Evolutionary conservation across 2,113 vertebrate species (phyloP), one percentile per base, ranked within the genome.

Genomic region (Myotis yumanensis): DNA sequence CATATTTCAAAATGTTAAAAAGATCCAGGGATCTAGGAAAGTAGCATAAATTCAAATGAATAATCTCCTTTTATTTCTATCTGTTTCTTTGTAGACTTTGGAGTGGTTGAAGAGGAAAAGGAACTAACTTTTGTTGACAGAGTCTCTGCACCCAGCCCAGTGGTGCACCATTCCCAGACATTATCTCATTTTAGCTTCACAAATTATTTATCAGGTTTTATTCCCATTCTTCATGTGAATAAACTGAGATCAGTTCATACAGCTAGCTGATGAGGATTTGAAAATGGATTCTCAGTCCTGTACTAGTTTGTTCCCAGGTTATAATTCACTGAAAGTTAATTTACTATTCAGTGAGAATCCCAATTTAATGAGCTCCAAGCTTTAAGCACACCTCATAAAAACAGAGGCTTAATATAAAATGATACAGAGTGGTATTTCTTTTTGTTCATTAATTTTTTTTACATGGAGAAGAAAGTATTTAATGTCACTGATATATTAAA

Each of bases 381-480:
- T 93, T 32, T 48, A 64, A 93, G 46, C 30, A 81, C 86, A 7
- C 4, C 32, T 91, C 30, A n/a, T 69, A 93, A 94, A 96, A 89
- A 72, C 89, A 30, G 11, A 77, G 17, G 18, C 80, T 92, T 76
- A 76, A 68, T 46, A 9, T 86, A 64, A 94, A 91, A 76, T 90
- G 46, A 91, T 75, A 32, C 37, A 37, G 37, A 57, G 12, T 35
- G 12, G 25, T 37, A 32, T 54, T 96, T 92, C 10, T 75, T 51
- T 71, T 91, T 94, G 59, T 88, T 94, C 86, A 84, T 86, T 82
- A 73, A 46, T 72, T 43, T 80, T 66, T 86, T 83, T 79, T 69
- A 62, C 23, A 6, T 59, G 46, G 37, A 87, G 4, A 91, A 93
- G 6, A 89, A 91, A 90, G 83, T 96, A 51, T 52, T 76, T 91